Evolutionary conservation across 2,113 vertebrate genomes (phyloP).

Genomic region (Fregetta grallaria): DNA sequence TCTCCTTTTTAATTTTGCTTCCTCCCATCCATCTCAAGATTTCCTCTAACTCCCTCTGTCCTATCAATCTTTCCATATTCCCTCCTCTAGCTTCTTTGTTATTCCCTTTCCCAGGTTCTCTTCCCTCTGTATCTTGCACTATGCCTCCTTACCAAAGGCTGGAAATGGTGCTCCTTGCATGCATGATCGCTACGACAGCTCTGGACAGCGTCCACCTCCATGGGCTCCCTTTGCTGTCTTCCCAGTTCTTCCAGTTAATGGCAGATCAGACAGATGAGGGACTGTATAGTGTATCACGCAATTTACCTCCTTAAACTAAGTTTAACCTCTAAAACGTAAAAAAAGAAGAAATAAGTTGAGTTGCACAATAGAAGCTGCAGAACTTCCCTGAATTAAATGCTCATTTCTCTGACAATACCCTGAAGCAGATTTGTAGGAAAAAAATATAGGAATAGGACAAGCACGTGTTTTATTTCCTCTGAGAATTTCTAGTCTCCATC

Average conservation of each 20-base stretch:
- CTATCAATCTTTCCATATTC: neutral
- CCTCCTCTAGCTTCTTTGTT: neutral
- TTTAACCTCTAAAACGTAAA: neutral
- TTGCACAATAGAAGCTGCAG: neutral
- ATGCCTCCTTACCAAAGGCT: neutral
- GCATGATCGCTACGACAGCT: fast-evolving
- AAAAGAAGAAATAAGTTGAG: neutral
- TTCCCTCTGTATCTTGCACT: neutral
- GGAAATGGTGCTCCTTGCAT: neutral
- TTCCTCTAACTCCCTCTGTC: neutral
- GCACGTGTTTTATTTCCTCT: neutral
- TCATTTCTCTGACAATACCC: neutral
- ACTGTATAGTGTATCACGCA: neutral
- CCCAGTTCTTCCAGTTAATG: neutral
- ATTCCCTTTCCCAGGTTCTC: neutral
- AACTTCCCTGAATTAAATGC: neutral
- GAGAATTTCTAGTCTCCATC: neutral
- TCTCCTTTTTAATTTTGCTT: neutral
- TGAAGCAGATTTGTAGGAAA: neutral
- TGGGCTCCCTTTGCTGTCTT: neutral
- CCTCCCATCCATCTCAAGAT: neutral
- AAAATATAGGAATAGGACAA: neutral
- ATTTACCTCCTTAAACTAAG: neutral
- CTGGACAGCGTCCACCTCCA: neutral
- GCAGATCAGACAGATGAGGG: neutral